Conservation (phyloP, 2,888 invertebrate genomes). For the Parapristionchus giblindavisi region DNA sequence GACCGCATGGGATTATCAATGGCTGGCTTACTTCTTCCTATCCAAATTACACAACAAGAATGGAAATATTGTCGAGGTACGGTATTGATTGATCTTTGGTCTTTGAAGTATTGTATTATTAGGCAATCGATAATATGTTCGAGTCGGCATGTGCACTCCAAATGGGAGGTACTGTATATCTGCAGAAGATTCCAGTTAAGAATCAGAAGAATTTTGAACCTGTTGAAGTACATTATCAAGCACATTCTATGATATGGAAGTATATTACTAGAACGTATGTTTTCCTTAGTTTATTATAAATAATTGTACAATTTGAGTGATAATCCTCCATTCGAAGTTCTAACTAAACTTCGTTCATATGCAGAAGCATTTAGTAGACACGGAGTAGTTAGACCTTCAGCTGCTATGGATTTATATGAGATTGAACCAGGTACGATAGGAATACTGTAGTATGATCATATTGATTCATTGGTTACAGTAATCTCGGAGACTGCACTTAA, state of each 20-base stretch:
- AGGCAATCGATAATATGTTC: constrained; percentile 52
- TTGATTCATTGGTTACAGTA: background rate
- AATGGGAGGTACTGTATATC: constrained; percentile 38
- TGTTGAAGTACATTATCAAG: constrained; percentile 57
- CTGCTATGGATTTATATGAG: background rate
- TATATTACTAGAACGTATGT: constrained; percentile 33
- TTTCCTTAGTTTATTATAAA: background rate
- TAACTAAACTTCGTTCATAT: constrained; percentile 23
- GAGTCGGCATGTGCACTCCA: constrained; percentile 57
- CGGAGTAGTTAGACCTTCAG: constrained; percentile 25
- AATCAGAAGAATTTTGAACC: constrained; percentile 54
- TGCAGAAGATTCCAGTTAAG: constrained; percentile 23
- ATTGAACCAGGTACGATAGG: constrained; percentile 8
- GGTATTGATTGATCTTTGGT: background rate
- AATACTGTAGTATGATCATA: background rate
- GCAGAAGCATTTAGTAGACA: constrained; percentile 17
- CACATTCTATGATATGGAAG: constrained; percentile 40
- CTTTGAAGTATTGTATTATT: constrained; percentile 36
- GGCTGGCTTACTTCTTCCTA: constrained; percentile 54
- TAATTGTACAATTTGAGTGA: background rate
- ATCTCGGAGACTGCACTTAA: background rate
- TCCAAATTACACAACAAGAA: constrained; percentile 50
- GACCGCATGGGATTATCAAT: constrained; percentile 46
- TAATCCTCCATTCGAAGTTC: background rate
- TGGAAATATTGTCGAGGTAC: constrained; percentile 43